These are phyloP conservation scores for Liopterus haemorrhoidalis DNA, from an alignment of 2,888 invertebrate genomes.

Conservation along the genomic window DNA sequence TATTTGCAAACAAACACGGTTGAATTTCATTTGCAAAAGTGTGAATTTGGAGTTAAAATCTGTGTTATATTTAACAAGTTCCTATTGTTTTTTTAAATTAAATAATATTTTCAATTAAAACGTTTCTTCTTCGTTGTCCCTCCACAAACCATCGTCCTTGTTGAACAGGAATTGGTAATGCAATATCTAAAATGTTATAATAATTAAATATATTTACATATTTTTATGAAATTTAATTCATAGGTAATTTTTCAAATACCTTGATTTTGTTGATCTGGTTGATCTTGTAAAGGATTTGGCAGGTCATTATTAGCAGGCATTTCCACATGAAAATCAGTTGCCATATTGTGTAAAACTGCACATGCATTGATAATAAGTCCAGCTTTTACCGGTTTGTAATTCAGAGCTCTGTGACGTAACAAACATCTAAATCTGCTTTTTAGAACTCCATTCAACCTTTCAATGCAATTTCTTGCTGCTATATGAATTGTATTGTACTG, in stretches of 20 bases:
- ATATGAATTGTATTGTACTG: background rate
- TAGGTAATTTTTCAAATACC: background rate
- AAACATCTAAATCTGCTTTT: slow-evolving; percentile 2
- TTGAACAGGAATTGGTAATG: background rate
- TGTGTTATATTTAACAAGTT: background rate
- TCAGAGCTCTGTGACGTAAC: slow-evolving; percentile 8
- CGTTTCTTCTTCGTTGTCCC: background rate
- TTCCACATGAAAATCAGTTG: slow-evolving; percentile 1
- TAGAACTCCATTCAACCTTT: slow-evolving; percentile 1
- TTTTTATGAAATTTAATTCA: too few relatives aligned
- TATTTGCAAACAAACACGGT: background rate
- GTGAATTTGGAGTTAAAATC: background rate
- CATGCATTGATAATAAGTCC: slow-evolving; percentile 4
- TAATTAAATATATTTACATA: too few relatives aligned
- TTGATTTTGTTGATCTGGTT: slow-evolving; percentile 1
- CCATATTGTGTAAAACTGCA: slow-evolving; percentile 7
- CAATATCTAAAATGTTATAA: background rate
- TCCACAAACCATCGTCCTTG: background rate
- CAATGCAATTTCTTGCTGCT: slow-evolving; percentile 2
- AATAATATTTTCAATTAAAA: background rate
- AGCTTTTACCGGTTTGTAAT: slow-evolving; percentile 5
- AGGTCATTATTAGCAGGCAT: background rate
- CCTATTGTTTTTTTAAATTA: background rate
- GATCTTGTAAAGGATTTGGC: too few relatives aligned
- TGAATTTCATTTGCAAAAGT: background rate